A percentile compares a stretch with the other conserved stretches of the same genome.
Evolutionary conservation across 2,113 vertebrate genomes (phyloP).

Genomic region (Cacatua alba): DNA sequence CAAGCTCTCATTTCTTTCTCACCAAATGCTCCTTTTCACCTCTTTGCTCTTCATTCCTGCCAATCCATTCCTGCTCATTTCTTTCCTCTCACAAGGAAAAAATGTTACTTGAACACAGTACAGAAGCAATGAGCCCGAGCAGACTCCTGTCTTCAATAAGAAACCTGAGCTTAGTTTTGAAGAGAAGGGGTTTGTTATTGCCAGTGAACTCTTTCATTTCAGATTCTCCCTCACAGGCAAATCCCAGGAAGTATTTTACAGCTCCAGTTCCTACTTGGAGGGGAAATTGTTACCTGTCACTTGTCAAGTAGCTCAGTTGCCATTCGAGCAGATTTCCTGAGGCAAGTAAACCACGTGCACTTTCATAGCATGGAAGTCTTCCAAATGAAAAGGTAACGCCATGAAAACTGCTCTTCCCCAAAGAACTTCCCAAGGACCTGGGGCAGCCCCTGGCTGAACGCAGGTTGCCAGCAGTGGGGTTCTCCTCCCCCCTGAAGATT

Average conservation of each 20-base stretch:
- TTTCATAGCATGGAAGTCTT: background rate
- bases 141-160: background rate
- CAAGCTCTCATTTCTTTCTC: background rate
- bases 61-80: background rate
- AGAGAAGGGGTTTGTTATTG: background rate
- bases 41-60: background rate
- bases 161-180: background rate
- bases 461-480: background rate
- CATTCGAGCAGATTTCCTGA: background rate
- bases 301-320: background rate
- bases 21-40: background rate
- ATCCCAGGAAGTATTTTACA: background rate
- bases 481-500: background rate
- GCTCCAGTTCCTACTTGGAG: background rate
- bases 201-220: background rate
- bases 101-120: background rate
- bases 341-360: background rate
- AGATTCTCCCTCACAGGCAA: background rate
- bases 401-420: background rate
- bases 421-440: background rate
- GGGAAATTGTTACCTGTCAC: background rate
- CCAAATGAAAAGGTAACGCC: background rate
- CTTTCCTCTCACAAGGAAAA: background rate
- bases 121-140: background rate
- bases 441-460: background rate